A percentile compares a stretch with the other conserved stretches of the same genome.
Evolutionary conservation across 2,797 vertebrate genomes (phyloP).

Genomic region (Mergus octosetaceus): DNA sequence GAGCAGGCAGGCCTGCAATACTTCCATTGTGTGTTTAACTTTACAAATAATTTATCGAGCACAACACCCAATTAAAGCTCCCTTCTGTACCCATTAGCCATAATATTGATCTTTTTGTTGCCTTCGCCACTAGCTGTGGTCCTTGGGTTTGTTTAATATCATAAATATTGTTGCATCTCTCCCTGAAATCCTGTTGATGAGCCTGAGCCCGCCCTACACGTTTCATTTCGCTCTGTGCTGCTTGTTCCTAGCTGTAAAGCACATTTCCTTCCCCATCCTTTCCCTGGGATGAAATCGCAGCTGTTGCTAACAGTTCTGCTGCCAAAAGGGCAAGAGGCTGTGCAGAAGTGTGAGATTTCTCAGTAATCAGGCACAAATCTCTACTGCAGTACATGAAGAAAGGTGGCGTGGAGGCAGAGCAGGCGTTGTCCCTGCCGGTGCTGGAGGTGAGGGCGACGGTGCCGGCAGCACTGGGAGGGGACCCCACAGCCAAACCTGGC

Average conservation of each 20-base stretch:
- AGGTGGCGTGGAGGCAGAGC: not conserved
- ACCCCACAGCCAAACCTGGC: not conserved
- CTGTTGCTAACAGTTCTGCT: not conserved
- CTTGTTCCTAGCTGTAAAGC: not conserved
- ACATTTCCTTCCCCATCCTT: not conserved
- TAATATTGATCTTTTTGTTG: constrained; percentile 21
- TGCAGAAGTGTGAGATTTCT: not conserved
- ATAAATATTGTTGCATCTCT: not conserved
- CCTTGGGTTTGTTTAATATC: not conserved
- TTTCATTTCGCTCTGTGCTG: not conserved
- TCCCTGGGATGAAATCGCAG: not conserved
- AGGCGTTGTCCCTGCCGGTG: too few species aligned
- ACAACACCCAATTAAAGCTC: constrained; percentile 45
- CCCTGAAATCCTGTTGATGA: not conserved
- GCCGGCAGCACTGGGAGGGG: not conserved
- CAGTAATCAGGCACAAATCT: not conserved
- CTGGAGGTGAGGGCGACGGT: not conserved
- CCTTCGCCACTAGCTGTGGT: not conserved
- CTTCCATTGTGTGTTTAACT: constrained; percentile 16
- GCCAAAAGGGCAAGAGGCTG: not conserved
- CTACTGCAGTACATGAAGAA: not conserved
- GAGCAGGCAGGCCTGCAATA: not conserved
- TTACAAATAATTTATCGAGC: constrained; percentile 62
- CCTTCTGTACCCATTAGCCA: constrained; percentile 47
- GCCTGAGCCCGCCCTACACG: not conserved